phyloP scores from a whole-genome alignment of 2,797 vertebrate genomes.

The Channallabes apus region DNA sequence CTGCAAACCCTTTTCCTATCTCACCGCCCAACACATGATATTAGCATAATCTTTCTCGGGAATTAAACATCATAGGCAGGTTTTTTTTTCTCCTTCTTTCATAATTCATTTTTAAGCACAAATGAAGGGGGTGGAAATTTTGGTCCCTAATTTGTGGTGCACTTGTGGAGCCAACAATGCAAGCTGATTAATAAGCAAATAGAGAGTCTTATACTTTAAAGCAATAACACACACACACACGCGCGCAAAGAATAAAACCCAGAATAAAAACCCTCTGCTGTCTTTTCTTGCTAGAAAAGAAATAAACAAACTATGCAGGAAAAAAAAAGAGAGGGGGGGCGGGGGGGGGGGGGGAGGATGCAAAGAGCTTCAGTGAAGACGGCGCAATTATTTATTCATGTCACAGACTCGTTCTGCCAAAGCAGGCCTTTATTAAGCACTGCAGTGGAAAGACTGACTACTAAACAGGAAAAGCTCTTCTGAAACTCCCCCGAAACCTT shows the following conservation, averaged over 20 bases:
- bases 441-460: conserved; percentile 45
- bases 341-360: background rate
- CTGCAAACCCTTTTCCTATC: background rate
- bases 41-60: conserved; percentile 11
- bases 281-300: conserved; percentile 43
- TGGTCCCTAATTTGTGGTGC: conserved; percentile 48
- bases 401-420: conserved; percentile 68
- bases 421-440: conserved; percentile 66
- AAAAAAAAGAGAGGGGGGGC: conserved; percentile 14
- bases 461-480: conserved; percentile 37
- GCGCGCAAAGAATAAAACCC: conserved; percentile 33
- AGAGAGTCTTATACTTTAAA: conserved; percentile 53
- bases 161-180: conserved; percentile 52
- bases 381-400: conserved; percentile 67
- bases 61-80: conserved; percentile 55
- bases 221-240: conserved; percentile 27
- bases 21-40: background rate
- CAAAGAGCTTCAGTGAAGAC: conserved; percentile 59
- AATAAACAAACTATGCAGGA: conserved; percentile 29
- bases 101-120: conserved; percentile 57
- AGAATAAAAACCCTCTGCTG: background rate
- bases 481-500: conserved; percentile 14
- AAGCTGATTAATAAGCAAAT: conserved; percentile 69
- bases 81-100: conserved; percentile 39
- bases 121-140: conserved; percentile 60